Conservation (phyloP, 2,888 invertebrate genomes). For the Caenorhabditis macrosperma region DNA sequence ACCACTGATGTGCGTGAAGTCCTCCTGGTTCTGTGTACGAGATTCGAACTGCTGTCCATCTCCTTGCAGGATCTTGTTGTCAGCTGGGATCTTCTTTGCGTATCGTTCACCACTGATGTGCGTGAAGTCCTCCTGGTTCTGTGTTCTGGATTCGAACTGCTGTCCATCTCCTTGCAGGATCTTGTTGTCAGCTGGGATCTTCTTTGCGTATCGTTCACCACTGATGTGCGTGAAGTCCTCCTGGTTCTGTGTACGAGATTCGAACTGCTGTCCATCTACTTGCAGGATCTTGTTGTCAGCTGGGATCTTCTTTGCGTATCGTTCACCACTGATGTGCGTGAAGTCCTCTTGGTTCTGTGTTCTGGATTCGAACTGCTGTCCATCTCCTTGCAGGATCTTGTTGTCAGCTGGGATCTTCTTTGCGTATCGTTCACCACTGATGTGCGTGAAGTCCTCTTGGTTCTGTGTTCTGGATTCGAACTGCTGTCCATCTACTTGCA, state of each 20-base stretch:
- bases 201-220: slow-evolving; percentile 30
- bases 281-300: slow-evolving; percentile 12
- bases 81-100: slow-evolving; percentile 7
- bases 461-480: slow-evolving; percentile 13
- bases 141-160: slow-evolving; percentile 15
- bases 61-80: slow-evolving; percentile 12
- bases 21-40: slow-evolving; percentile 12
- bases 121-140: slow-evolving; percentile 25
- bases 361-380: slow-evolving; percentile 5
- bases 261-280: slow-evolving; percentile 9
- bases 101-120: slow-evolving; percentile 8
- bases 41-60: slow-evolving; percentile 18
- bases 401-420: slow-evolving; percentile 12
- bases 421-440: slow-evolving; percentile 2
- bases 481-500: slow-evolving; percentile 12
- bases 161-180: slow-evolving; percentile 24
- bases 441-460: slow-evolving; percentile 14
- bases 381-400: slow-evolving; percentile 14
- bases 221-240: slow-evolving; percentile 26
- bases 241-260: slow-evolving; percentile 8
- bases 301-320: slow-evolving; percentile 9
- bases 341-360: slow-evolving; percentile 22
- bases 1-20: slow-evolving; percentile 4
- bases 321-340: slow-evolving; percentile 10
- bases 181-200: slow-evolving; percentile 23